A percentile compares a stretch with the other conserved stretches of the same genome.
Evolutionary conservation across 2,113 vertebrate genomes (phyloP).

Genomic region (Ptychochromis oligacanthus): DNA sequence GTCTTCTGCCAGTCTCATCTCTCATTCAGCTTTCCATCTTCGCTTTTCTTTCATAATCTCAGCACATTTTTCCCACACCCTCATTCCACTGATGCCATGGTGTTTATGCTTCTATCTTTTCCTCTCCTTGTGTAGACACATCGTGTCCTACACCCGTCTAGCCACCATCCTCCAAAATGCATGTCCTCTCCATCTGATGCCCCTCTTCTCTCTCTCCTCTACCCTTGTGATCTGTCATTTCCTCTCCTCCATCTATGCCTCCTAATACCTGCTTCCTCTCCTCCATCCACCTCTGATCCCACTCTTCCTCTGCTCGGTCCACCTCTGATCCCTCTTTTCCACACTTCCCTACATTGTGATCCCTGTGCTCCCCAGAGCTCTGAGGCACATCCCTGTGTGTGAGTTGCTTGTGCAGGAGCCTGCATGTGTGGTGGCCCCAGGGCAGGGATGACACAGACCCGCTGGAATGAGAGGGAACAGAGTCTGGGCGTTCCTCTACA

Average conservation of each 20-base stretch:
- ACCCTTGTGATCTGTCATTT: constrained; percentile 67
- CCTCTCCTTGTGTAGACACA: constrained; percentile 47
- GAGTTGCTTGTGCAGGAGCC: constrained; percentile 75
- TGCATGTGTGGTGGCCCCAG: constrained; percentile 81
- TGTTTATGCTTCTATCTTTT: constrained; percentile 47
- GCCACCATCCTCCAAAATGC: constrained; percentile 3
- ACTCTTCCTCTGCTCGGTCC: constrained; percentile 65
- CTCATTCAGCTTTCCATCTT: constrained; percentile 30
- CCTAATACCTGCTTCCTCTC: constrained; percentile 64
- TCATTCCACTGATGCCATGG: constrained; percentile 40
- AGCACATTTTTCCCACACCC: constrained; percentile 31
- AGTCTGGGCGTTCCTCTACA: constrained; percentile 85
- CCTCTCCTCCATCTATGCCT: constrained; percentile 61
- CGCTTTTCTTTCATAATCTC: constrained; percentile 31
- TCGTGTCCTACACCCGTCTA: constrained; percentile 11
- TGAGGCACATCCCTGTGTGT: constrained; percentile 69
- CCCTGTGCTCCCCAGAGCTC: constrained; percentile 55
- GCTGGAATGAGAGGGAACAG: constrained; percentile 86
- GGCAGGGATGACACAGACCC: constrained; percentile 83
- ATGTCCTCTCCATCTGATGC: constrained; percentile 29
- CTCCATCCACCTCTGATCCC: constrained; percentile 69
- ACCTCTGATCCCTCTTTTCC: constrained; percentile 70
- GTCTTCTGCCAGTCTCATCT: background rate
- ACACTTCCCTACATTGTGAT: constrained; percentile 62
- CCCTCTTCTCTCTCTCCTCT: constrained; percentile 31